A percentile compares a stretch with the other conserved stretches of the same genome.
Evolutionary conservation across 1,140 invertebrate genomes (phyloP).

Genomic region (Ridgeia piscesae): DNA sequence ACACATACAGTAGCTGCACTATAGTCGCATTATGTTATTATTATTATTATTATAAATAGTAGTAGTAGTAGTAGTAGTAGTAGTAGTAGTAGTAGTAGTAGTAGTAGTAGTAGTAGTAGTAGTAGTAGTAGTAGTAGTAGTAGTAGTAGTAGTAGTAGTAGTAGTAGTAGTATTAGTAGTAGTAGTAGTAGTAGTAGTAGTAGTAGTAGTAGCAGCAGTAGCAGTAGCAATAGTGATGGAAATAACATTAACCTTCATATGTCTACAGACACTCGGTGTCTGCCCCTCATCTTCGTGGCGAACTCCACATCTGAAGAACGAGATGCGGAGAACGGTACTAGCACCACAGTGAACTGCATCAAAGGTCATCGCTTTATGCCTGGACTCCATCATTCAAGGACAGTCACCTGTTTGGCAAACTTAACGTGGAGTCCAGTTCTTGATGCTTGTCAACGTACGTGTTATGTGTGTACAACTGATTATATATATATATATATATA

Average conservation of each 20-base stretch:
- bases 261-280: constrained; percentile 25
- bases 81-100: too few species aligned
- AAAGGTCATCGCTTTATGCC: constrained; percentile 12
- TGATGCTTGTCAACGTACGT: constrained; percentile 28
- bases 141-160: too few species aligned
- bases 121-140: too few species aligned
- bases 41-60: too few species aligned
- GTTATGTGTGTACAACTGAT: background rate
- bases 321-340: constrained; percentile 22
- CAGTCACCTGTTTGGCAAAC: constrained; percentile 24
- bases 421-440: constrained; percentile 29
- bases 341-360: constrained; percentile 26
- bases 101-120: too few species aligned
- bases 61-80: too few species aligned
- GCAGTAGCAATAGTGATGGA: too few species aligned
- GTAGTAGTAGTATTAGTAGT: too few species aligned
- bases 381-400: background rate
- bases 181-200: too few species aligned
- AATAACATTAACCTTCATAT: background rate
- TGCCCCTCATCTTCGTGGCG: constrained; percentile 27
- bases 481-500: background rate
- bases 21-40: too few species aligned
- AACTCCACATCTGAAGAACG: constrained; percentile 23
- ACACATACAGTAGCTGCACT: too few species aligned
- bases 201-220: too few species aligned